Conservation (phyloP, 2,113 vertebrate genomes). For the Xyliphius kryptos region DNA sequence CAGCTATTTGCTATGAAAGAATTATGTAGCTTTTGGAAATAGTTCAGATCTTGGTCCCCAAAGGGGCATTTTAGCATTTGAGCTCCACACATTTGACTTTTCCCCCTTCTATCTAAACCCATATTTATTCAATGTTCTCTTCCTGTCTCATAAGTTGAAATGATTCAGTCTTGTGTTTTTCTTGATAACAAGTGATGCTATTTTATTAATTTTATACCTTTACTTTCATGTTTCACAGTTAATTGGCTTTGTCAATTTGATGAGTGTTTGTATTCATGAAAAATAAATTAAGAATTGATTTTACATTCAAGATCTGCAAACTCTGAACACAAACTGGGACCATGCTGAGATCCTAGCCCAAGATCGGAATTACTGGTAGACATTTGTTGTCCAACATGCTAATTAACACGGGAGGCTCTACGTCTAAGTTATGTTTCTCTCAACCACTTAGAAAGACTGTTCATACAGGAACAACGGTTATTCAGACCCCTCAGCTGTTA, state of each 20-base stretch:
- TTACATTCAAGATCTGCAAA: too few relatives aligned
- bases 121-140: constrained; percentile 17
- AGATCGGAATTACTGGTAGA: too few relatives aligned
- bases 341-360: too few relatives aligned
- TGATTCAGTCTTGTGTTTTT: background rate
- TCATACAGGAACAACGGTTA: constrained; percentile 12
- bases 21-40: constrained; percentile 55
- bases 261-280: too few relatives aligned
- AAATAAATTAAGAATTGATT: too few relatives aligned
- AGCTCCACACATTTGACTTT: constrained; percentile 22
- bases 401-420: too few relatives aligned
- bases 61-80: constrained; percentile 56
- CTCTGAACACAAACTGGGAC: too few relatives aligned
- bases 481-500: constrained; percentile 26
- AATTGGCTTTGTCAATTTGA: too few relatives aligned
- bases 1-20: constrained; percentile 59
- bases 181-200: too few relatives aligned
- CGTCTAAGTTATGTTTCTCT: constrained; percentile 3
- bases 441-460: background rate
- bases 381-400: too few relatives aligned
- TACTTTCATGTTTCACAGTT: too few relatives aligned
- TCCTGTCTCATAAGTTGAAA: constrained; percentile 44
- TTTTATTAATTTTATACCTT: too few relatives aligned
- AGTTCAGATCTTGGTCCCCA: constrained; percentile 49
- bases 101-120: constrained; percentile 46